Evolutionary conservation across 1,140 invertebrate species (phyloP).

Genomic region (Bilobella aurantiaca): DNA sequence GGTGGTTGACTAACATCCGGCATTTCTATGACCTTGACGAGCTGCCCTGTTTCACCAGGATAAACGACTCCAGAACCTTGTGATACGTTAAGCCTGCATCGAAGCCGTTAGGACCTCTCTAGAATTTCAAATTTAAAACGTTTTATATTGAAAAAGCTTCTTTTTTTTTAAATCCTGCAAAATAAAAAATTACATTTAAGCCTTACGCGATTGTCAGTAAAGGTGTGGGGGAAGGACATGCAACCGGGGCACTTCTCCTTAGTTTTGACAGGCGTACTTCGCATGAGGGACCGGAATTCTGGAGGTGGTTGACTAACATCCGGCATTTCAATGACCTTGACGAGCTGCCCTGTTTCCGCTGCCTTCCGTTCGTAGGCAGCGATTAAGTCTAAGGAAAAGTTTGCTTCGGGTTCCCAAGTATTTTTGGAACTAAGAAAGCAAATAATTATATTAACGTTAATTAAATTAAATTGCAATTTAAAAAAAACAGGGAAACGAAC

Average conservation of each 20-base stretch:
- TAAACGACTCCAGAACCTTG: neutral
- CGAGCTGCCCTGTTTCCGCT: neutral
- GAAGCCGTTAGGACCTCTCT: neutral
- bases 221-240: neutral
- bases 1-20: neutral
- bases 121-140: neutral
- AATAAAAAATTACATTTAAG: too few relatives aligned
- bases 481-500: neutral
- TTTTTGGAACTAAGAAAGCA: neutral
- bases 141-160: too few relatives aligned
- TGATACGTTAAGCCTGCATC: neutral
- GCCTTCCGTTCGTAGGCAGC: neutral
- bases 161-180: too few relatives aligned
- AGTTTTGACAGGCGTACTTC: too few relatives aligned
- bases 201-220: neutral
- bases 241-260: neutral
- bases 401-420: constrained; percentile 1
- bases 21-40: neutral
- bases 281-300: neutral
- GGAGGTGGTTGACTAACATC: neutral
- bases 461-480: too few relatives aligned
- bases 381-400: neutral
- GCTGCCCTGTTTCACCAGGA: neutral
- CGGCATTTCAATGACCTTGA: neutral
- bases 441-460: neutral